phyloP scores from a whole-genome alignment of 2,113 vertebrate genomes.

The Microtus montanus region DNA sequence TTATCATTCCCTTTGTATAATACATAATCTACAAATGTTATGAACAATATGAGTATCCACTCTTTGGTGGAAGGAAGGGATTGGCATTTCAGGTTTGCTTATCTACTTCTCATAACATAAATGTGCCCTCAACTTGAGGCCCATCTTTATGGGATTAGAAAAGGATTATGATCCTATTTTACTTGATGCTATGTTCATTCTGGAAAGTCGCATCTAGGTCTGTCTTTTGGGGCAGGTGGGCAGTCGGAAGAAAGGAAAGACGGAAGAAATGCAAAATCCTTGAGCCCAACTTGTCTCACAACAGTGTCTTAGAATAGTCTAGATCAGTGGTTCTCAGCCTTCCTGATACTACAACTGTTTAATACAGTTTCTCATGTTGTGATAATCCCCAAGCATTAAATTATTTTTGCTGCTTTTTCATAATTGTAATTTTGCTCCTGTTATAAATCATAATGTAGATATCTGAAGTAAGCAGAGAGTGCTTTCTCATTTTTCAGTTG shows the following conservation, averaged over 20 bases:
- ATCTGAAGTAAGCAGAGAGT: too few species aligned
- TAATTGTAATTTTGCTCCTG: neutral
- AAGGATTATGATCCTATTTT: neutral
- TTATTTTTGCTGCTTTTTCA: neutral
- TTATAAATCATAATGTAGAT: neutral
- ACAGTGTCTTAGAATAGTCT: neutral
- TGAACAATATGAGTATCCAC: neutral
- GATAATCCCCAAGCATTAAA: neutral
- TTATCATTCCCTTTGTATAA: neutral
- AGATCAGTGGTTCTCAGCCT: neutral
- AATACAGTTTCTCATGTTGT: neutral
- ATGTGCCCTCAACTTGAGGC: neutral
- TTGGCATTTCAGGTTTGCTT: neutral
- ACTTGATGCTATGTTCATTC: rapidly evolving
- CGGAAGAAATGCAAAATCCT: too few species aligned
- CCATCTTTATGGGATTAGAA: neutral
- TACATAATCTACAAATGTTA: neutral
- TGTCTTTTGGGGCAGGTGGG: neutral
- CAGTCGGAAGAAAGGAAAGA: too few species aligned
- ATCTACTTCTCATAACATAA: neutral
- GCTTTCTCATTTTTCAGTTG: too few species aligned
- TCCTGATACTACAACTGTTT: neutral
- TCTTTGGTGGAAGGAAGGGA: constrained; percentile 46
- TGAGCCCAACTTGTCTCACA: neutral
- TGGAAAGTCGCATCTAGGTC: neutral